Percentiles rank a stretch among this genome's conserved stretches.
These are phyloP conservation scores for Amphiprion percula DNA, from an alignment of 2,113 vertebrate genomes.

Conservation along the genomic window DNA sequence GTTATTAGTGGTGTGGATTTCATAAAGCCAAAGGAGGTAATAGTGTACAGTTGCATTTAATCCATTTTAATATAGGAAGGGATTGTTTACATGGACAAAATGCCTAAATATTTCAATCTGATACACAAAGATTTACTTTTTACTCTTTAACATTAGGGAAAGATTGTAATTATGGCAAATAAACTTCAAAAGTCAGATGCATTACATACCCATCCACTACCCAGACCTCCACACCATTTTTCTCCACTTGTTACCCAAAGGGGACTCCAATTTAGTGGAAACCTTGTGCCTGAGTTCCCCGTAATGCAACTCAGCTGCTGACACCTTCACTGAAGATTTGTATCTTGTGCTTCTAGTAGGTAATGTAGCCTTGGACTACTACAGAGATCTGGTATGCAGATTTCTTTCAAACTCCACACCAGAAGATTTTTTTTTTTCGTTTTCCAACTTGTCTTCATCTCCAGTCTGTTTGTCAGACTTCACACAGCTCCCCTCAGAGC, in stretches of 20 bases:
- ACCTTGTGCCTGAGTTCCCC: background rate
- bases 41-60: too few species aligned
- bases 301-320: background rate
- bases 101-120: too few species aligned
- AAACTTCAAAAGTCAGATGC: background rate
- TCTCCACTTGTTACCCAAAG: background rate
- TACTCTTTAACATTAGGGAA: too few species aligned
- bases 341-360: background rate
- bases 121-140: too few species aligned
- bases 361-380: background rate
- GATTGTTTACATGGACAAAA: too few species aligned
- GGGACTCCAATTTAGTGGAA: background rate
- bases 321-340: background rate
- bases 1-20: too few species aligned
- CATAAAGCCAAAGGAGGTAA: too few species aligned
- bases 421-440: background rate
- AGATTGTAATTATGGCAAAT: too few species aligned
- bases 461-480: conserved; percentile 17
- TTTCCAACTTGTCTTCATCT: conserved; percentile 3
- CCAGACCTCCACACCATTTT: background rate
- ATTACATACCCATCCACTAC: background rate
- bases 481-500: conserved; percentile 25
- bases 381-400: background rate
- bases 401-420: background rate
- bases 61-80: too few species aligned